Percentiles rank a stretch among this genome's conserved stretches.
phyloP scores from a whole-genome alignment of 1,140 invertebrate genomes.

The Drosophila eugracilis region DNA sequence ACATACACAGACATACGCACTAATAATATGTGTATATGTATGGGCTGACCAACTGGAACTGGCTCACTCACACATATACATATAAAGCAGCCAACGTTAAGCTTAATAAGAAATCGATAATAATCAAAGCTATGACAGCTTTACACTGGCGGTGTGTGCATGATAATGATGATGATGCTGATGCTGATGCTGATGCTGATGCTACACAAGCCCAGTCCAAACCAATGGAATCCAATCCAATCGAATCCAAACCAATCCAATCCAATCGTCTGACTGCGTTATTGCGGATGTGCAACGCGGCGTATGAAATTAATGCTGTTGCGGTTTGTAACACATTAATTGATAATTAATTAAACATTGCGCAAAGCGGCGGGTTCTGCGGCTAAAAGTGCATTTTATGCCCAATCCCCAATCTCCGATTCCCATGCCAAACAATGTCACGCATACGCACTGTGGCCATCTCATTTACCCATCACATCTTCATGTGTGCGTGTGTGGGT shows the following conservation, averaged over 20 bases:
- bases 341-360: constrained; percentile 83
- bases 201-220: constrained; percentile 1
- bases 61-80: constrained; percentile 11
- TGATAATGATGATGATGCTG: constrained; percentile 29
- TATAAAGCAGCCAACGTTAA: constrained; percentile 19
- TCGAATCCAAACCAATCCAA: constrained; percentile 1
- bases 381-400: constrained; percentile 63
- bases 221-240: neutral
- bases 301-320: constrained; percentile 77
- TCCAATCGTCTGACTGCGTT: constrained; percentile 27
- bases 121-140: constrained; percentile 59
- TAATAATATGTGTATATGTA: constrained; percentile 33
- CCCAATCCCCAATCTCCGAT: constrained; percentile 20
- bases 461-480: neutral
- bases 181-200: neutral
- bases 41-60: constrained; percentile 4
- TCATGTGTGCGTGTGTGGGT: neutral
- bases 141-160: constrained; percentile 39
- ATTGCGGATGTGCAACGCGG: constrained; percentile 71
- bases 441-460: constrained; percentile 34
- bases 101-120: constrained; percentile 76
- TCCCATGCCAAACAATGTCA: constrained; percentile 8
- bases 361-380: constrained; percentile 64
- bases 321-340: constrained; percentile 81
- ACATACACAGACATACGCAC: constrained; percentile 17